Conservation (phyloP, 2,888 invertebrate genomes). For the Xylota segnis region DNA sequence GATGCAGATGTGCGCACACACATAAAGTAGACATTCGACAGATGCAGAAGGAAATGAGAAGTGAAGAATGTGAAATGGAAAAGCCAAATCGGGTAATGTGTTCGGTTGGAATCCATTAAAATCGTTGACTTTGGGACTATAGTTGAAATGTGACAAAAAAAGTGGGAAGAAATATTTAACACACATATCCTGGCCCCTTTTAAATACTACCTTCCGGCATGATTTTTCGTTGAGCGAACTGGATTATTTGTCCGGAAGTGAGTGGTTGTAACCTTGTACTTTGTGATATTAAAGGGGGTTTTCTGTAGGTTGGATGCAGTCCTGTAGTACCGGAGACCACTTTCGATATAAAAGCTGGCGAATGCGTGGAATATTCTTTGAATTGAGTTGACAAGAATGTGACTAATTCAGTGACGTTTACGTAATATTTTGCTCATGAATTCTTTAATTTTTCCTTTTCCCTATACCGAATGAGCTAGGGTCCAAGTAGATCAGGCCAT, state of each 20-base stretch:
- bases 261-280: too few species aligned
- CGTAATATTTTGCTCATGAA: too few species aligned
- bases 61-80: constrained; percentile 49
- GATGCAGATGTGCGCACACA: constrained; percentile 53
- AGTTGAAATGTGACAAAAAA: constrained; percentile 3
- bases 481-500: too few species aligned
- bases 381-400: too few species aligned
- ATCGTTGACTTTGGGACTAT: constrained; percentile 25
- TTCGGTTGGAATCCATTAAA: constrained; percentile 54
- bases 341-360: too few species aligned
- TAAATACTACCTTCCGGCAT: background rate
- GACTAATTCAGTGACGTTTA: too few species aligned
- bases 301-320: too few species aligned
- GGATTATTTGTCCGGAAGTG: background rate
- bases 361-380: too few species aligned
- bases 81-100: constrained; percentile 43
- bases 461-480: too few species aligned
- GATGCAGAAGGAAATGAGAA: constrained; percentile 49
- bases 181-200: constrained; percentile 7
- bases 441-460: too few species aligned
- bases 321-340: too few species aligned
- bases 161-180: background rate
- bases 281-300: too few species aligned
- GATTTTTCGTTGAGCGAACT: background rate
- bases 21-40: constrained; percentile 46